A percentile compares a stretch with the other conserved stretches of the same genome.
Conservation (phyloP, 2,888 invertebrate genomes). For the Coleophora deauratella region DNA sequence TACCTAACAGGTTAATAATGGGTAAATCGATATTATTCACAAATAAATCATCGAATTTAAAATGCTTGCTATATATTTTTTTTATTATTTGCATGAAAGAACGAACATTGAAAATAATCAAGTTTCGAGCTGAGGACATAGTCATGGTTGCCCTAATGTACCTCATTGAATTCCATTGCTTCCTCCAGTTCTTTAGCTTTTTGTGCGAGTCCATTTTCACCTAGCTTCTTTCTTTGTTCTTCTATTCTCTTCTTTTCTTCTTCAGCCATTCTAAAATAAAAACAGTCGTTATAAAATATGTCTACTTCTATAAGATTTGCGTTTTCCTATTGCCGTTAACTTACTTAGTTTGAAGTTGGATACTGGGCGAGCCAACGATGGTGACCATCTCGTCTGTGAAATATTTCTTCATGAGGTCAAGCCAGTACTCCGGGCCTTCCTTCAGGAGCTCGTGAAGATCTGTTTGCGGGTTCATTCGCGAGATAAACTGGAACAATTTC, state of each 20-base stretch:
- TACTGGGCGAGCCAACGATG: constrained; percentile 75
- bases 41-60: too few relatives aligned
- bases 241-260: constrained; percentile 83
- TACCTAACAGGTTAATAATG: too few relatives aligned
- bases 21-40: too few relatives aligned
- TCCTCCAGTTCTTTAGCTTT: constrained; percentile 76
- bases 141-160: too few relatives aligned
- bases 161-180: constrained; percentile 85
- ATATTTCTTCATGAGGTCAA: constrained; percentile 78
- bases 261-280: constrained; percentile 72
- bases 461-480: constrained; percentile 79
- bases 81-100: too few relatives aligned
- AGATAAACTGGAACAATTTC: constrained; percentile 67
- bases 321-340: constrained; percentile 11
- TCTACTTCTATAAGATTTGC: too few relatives aligned
- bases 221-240: constrained; percentile 77
- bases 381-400: constrained; percentile 77
- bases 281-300: too few relatives aligned
- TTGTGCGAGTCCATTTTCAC: constrained; percentile 78
- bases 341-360: constrained; percentile 51
- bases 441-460: constrained; percentile 74
- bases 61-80: too few relatives aligned
- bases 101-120: too few relatives aligned
- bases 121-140: too few relatives aligned
- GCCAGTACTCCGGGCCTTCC: constrained; percentile 81